Conservation (phyloP, 2,888 invertebrate genomes). For the Drosophila leonis region DNA sequence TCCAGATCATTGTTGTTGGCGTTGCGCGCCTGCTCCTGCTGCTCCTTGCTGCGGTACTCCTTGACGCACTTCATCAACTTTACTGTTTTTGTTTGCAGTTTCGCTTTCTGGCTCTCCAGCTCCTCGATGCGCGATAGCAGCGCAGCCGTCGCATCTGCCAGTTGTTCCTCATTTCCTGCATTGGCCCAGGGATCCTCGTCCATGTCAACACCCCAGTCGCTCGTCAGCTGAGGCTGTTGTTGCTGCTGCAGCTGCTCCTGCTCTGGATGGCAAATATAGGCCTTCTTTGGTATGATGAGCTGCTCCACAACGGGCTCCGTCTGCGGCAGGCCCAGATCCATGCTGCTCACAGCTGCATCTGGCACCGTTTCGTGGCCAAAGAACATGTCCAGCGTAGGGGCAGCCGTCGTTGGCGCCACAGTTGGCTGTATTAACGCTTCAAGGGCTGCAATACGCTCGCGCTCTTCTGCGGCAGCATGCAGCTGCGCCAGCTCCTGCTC, state of each 20-base stretch:
- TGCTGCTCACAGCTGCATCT: conserved; percentile 13
- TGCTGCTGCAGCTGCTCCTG: conserved; percentile 19
- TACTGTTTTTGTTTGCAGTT: conserved; percentile 89
- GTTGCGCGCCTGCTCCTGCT: conserved; percentile 24
- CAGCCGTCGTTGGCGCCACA: conserved; percentile 14
- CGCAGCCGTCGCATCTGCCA: conserved; percentile 22
- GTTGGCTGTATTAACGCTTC: conserved; percentile 58
- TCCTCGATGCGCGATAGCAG: conserved; percentile 86
- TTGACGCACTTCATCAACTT: conserved; percentile 94
- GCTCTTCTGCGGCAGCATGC: conserved; percentile 55
- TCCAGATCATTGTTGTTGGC: conserved; percentile 87
- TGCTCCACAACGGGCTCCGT: conserved; percentile 83
- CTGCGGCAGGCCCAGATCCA: conserved; percentile 52
- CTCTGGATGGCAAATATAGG: conserved; percentile 86
- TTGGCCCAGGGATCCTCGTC: conserved; percentile 88
- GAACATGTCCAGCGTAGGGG: conserved; percentile 83
- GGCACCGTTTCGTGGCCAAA: conserved; percentile 65
- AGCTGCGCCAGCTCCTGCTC: conserved; percentile 58
- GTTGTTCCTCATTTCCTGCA: conserved; percentile 85
- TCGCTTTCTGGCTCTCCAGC: conserved; percentile 88
- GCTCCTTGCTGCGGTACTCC: conserved; percentile 89
- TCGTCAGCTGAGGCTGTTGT: conserved; percentile 1
- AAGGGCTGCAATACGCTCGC: conserved; percentile 64
- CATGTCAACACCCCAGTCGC: conserved; percentile 78
- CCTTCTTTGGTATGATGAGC: conserved; percentile 86